Evolutionary conservation across 2,888 invertebrate genomes (phyloP).

Genomic region (Incurvaria masculella): DNA sequence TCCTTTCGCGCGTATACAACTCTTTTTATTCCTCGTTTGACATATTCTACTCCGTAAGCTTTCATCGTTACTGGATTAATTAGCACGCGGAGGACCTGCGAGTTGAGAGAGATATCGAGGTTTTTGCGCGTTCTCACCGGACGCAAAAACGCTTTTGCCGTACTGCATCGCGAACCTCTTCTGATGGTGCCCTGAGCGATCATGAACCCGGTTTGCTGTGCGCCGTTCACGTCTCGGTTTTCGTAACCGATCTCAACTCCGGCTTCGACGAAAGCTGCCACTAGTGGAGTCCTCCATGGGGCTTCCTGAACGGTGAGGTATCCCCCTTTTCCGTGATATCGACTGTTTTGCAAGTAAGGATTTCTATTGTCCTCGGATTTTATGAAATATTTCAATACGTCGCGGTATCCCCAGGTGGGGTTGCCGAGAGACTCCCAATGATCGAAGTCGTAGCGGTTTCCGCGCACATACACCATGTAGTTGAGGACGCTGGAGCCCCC

Average conservation of each 20-base stretch:
- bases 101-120: constrained; percentile 76
- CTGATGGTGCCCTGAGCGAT: constrained; percentile 79
- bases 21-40: constrained; percentile 67
- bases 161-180: constrained; percentile 77
- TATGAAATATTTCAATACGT: constrained; percentile 83
- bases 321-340: constrained; percentile 71
- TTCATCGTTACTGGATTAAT: constrained; percentile 72
- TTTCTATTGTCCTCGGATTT: constrained; percentile 88
- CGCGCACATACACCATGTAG: constrained; percentile 88
- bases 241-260: constrained; percentile 81
- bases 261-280: constrained; percentile 78
- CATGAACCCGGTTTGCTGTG: constrained; percentile 75
- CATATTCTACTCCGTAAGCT: constrained; percentile 78
- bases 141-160: constrained; percentile 82
- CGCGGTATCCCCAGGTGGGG: constrained; percentile 83
- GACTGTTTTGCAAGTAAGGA: constrained; percentile 70
- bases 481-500: constrained; percentile 87
- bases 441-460: constrained; percentile 82
- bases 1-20: constrained; percentile 74
- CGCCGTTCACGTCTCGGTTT: constrained; percentile 80
- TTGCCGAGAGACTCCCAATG: constrained; percentile 86
- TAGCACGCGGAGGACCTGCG: constrained; percentile 72
- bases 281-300: constrained; percentile 79
- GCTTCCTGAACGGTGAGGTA: constrained; percentile 78
- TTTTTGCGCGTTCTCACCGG: constrained; percentile 74